phyloP scores from a whole-genome alignment of 2,797 vertebrate species.

The Ctenochaetus hawaiiensis region DNA sequence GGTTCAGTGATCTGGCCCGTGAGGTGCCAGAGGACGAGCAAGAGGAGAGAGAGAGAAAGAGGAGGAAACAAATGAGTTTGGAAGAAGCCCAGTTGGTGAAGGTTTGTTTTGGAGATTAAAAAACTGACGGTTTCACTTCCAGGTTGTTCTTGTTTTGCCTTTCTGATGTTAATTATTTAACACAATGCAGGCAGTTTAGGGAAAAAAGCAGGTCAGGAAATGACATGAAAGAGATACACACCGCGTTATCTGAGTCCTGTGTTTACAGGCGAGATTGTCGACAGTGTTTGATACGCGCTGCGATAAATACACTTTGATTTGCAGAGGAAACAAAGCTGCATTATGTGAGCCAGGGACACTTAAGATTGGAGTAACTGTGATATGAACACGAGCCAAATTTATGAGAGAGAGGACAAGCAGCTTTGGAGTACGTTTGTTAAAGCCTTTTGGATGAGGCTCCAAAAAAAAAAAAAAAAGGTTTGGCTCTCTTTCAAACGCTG shows the following conservation, averaged over 20 bases:
- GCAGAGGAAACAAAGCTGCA: slow-evolving; percentile 31
- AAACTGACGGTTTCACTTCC: slow-evolving; percentile 35
- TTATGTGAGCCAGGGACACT: slow-evolving; percentile 55
- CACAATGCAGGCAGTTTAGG: slow-evolving; percentile 17
- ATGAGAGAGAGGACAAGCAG: slow-evolving; percentile 54
- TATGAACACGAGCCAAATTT: slow-evolving; percentile 57
- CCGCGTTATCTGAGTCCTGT: slow-evolving; percentile 31
- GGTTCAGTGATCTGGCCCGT: slow-evolving; percentile 51
- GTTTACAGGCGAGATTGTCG: slow-evolving; percentile 37
- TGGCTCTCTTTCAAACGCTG: slow-evolving; percentile 55
- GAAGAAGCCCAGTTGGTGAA: slow-evolving; percentile 11
- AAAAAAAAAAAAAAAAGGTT: slow-evolving; percentile 44
- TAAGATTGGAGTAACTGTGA: slow-evolving; percentile 49
- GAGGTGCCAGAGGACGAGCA: slow-evolving; percentile 55
- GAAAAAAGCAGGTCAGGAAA: slow-evolving; percentile 1
- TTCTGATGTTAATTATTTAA: slow-evolving; percentile 32
- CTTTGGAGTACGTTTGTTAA: slow-evolving; percentile 55
- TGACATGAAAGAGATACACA: slow-evolving; percentile 2
- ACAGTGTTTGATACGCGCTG: slow-evolving; percentile 41
- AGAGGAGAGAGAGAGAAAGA: slow-evolving; percentile 13
- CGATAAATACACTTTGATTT: slow-evolving; percentile 55
- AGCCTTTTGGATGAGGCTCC: slow-evolving; percentile 57
- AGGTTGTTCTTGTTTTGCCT: slow-evolving; percentile 35
- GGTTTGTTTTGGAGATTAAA: slow-evolving; percentile 19
- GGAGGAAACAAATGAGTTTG: slow-evolving; percentile 30